These are phyloP conservation scores for Atractosteus spatula DNA, from an alignment of 2,113 vertebrate genomes.

Conservation along the genomic window DNA sequence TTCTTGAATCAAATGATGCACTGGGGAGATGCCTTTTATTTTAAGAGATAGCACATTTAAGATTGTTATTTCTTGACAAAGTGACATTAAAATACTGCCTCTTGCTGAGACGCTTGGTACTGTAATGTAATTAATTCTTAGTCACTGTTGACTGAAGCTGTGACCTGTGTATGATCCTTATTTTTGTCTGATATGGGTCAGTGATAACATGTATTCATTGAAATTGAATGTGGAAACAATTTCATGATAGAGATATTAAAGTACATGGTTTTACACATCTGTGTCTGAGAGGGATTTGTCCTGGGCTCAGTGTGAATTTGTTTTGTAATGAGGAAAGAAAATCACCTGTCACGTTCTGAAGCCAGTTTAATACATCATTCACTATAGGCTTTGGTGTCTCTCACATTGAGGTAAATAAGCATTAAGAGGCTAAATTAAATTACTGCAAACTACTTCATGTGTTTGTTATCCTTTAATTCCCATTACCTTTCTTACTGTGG, in stretches of 20 bases:
- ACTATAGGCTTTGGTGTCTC: no score
- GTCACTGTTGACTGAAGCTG: slow-evolving; percentile 70
- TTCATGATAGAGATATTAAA: slow-evolving; percentile 15
- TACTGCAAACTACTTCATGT: no score
- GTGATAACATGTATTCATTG: slow-evolving; percentile 37
- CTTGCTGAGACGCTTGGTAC: slow-evolving; percentile 74
- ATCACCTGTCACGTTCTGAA: not conserved
- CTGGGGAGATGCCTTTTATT: slow-evolving; percentile 67
- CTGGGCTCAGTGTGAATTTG: not conserved
- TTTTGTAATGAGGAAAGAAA: not conserved
- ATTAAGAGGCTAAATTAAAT: no score
- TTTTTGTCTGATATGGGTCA: slow-evolving; percentile 58
- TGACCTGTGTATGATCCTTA: slow-evolving; percentile 74
- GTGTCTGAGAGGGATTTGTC: slow-evolving; percentile 2
- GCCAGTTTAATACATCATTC: no score
- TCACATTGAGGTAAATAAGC: no score
- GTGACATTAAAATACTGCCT: slow-evolving; percentile 69
- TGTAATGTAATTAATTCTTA: slow-evolving; percentile 77
- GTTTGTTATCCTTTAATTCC: no score
- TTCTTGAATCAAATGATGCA: slow-evolving; percentile 67
- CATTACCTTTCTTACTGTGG: no score
- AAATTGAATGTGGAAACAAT: slow-evolving; percentile 42
- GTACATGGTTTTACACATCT: slow-evolving; percentile 21
- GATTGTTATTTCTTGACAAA: slow-evolving; percentile 61
- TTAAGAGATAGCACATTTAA: slow-evolving; percentile 44